Evolutionary conservation across 2,797 vertebrate species (phyloP).

Genomic region (Anableps anableps): DNA sequence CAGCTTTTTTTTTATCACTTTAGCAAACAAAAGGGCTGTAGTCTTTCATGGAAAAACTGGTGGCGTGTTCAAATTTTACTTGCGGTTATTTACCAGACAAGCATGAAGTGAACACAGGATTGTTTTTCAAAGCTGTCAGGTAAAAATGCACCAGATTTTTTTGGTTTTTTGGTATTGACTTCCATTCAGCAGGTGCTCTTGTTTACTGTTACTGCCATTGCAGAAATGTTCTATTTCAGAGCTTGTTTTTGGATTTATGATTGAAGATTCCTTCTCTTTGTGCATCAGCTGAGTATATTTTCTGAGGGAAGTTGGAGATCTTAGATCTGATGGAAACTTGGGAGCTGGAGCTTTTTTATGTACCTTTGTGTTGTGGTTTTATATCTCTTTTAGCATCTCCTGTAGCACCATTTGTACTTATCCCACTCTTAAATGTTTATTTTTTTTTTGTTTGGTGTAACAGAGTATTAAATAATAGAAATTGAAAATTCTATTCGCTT

Average conservation of each 20-base stretch:
- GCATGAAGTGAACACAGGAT: neutral
- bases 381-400: neutral
- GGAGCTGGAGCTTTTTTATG: neutral
- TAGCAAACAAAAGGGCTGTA: neutral
- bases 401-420: neutral
- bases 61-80: neutral
- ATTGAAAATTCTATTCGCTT: neutral
- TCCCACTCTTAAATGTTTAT: neutral
- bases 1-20: neutral
- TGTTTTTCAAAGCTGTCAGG: neutral
- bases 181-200: neutral
- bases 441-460: neutral
- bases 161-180: neutral
- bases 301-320: neutral
- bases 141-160: neutral
- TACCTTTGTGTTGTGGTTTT: neutral
- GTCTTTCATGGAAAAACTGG: neutral
- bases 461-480: neutral
- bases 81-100: neutral
- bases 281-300: neutral
- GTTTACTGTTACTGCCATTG: neutral
- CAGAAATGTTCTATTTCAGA: neutral
- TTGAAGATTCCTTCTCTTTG: neutral
- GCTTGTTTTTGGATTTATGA: neutral
- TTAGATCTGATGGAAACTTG: neutral